A percentile compares a stretch with the other conserved stretches of the same genome.
These are phyloP conservation scores for Melanotaenia trifasciata DNA, from an alignment of 2,797 vertebrate genomes.

Conservation along the genomic window DNA sequence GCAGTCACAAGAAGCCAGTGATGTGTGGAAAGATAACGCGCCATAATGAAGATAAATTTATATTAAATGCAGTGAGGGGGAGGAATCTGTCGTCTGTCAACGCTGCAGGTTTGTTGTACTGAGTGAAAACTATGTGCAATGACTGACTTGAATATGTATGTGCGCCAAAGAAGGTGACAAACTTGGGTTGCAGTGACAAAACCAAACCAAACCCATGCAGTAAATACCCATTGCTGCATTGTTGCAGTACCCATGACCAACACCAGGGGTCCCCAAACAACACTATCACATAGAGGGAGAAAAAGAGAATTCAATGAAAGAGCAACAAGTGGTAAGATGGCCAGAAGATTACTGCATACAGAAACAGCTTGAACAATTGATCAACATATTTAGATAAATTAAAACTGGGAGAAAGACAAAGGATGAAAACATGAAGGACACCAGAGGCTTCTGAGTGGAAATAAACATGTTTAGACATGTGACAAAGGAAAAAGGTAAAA, in stretches of 20 bases:
- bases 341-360: conserved; percentile 38
- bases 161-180: conserved; percentile 56
- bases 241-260: conserved; percentile 86
- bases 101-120: conserved; percentile 7
- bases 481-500: conserved; percentile 39
- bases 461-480: conserved; percentile 16
- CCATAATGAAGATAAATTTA: conserved; percentile 25
- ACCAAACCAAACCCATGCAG: conserved; percentile 88
- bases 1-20: conserved; percentile 76
- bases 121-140: conserved; percentile 55
- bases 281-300: conserved; percentile 86
- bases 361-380: conserved; percentile 11
- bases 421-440: conserved; percentile 6
- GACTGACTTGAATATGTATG: conserved; percentile 27
- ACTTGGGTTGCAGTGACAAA: conserved; percentile 61
- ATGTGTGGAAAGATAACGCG: conserved; percentile 71
- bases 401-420: conserved; percentile 21
- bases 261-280: conserved; percentile 86
- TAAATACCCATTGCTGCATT: conserved; percentile 86
- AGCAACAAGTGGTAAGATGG: conserved; percentile 52
- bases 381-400: conserved; percentile 15
- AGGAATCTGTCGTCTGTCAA: conserved; percentile 15
- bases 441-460: conserved; percentile 59
- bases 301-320: conserved; percentile 80
- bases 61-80: conserved; percentile 75